phyloP scores from a whole-genome alignment of 2,888 invertebrate genomes.

The Philonicus albiceps region DNA sequence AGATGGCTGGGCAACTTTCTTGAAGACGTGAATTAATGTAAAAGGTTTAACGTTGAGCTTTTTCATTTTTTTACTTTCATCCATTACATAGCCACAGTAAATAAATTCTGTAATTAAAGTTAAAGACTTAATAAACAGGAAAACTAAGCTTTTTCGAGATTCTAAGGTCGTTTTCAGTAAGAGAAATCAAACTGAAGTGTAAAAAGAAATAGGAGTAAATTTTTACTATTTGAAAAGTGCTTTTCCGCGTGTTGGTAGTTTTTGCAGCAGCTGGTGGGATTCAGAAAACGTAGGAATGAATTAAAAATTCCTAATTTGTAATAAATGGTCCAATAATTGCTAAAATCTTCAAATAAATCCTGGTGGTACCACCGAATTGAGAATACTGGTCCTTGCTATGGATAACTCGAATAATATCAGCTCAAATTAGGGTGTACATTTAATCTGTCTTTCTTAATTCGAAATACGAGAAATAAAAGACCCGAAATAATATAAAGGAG shows the following conservation, averaged over 20 bases:
- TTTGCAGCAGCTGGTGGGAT: conserved; percentile 6
- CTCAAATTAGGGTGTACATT: neutral
- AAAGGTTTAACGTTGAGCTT: conserved; percentile 67
- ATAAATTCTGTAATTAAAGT: conserved; percentile 67
- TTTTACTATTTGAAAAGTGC: no score
- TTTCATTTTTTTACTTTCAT: conserved; percentile 67
- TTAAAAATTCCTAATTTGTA: no score
- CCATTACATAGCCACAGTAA: conserved; percentile 71
- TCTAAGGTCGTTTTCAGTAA: no score
- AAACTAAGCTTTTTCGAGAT: no score
- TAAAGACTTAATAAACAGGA: no score
- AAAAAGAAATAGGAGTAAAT: no score
- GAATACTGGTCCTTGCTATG: conserved; percentile 1
- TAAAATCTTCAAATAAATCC: no score
- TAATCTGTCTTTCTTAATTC: neutral
- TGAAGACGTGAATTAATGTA: conserved; percentile 67
- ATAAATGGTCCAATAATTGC: no score
- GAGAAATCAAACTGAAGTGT: no score
- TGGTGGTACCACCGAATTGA: neutral
- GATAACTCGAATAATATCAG: neutral
- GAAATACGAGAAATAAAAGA: neutral
- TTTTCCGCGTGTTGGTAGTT: no score
- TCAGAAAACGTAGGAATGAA: no score
- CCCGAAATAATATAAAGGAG: neutral
- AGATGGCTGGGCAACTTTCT: conserved; percentile 55